Evolutionary conservation across 2,888 invertebrate species (phyloP), one percentile per base, ranked within the genome.

Genomic region (Papilio protenor): DNA sequence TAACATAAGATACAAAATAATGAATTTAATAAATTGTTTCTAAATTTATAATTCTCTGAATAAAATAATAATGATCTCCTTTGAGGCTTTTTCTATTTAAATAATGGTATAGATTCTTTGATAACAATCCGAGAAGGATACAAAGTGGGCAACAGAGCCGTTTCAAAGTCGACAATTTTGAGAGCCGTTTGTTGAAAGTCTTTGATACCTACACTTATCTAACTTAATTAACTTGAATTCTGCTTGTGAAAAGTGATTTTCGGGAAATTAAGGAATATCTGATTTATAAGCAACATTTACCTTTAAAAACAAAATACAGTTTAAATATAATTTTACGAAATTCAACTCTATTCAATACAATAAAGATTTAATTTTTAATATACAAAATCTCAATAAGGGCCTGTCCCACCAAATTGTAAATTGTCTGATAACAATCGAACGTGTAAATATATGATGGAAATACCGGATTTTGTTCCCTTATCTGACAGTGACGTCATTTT

Each of bases 191-290:
- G 77, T 61, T 55, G 12, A 18, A 77, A 77, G 74, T 77, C 77
- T 73, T 77, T 77, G 77, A 77, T 77, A 64, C 69, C 49, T 66
- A 66, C 73, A 77, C 23, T 77, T 77, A 69, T 73, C 66, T 73
- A 73, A 77, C 23, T 73, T 70, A 73, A 77, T 70, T 77, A 69
- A 69, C 57, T 57, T 33, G 57, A 66, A 40, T 33, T 6, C 10
- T 40, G 64, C 69, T 27, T 73, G 47, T 77, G 47, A 74, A 69
- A 57, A 77, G 69, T 57, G 73, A 77, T 66, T 49, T 23, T 74
- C 49, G 5, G 16, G 64, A 57, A 47, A 47, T 73, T 33, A 71
- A 49, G 64, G 14, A 27, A 33, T 8, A n/a, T n/a, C 66, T 33
- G 33, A 27, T 64, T 27, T 64, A 59, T 27, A 61, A 61, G n/a